Evolutionary conservation across 2,113 vertebrate genomes (phyloP).

Genomic region (Dipodomys ordii): DNA sequence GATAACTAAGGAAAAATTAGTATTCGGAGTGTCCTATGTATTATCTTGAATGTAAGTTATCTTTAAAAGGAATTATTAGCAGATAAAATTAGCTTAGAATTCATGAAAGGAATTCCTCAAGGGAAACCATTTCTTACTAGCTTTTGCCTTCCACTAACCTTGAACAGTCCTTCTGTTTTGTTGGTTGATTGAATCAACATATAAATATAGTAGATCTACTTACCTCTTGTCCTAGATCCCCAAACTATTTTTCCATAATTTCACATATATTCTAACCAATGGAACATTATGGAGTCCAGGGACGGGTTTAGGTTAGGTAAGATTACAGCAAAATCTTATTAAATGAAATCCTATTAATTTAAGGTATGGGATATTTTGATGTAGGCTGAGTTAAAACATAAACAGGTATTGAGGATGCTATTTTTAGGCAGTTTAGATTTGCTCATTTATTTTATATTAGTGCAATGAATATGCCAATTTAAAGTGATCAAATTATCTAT

Average conservation of each 20-base stretch:
- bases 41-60: neutral
- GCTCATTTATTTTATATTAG: constrained; percentile 67
- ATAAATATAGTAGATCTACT: neutral
- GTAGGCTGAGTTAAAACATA: constrained; percentile 65
- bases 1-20: constrained; percentile 15
- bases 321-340: constrained; percentile 62
- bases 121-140: neutral
- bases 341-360: constrained; percentile 73
- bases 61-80: constrained; percentile 29
- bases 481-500: constrained; percentile 74
- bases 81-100: constrained; percentile 53
- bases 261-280: neutral
- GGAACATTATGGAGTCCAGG: neutral
- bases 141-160: constrained; percentile 36
- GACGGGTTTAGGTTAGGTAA: constrained; percentile 51
- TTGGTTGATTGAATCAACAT: constrained; percentile 51
- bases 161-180: neutral
- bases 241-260: constrained; percentile 21
- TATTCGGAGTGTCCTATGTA: neutral
- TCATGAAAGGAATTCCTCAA: constrained; percentile 52
- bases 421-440: constrained; percentile 60
- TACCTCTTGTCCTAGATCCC: neutral
- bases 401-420: constrained; percentile 54
- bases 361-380: constrained; percentile 60
- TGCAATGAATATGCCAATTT: constrained; percentile 72